These are phyloP conservation scores for Gastracanthus pulcherrimus DNA, from an alignment of 2,888 invertebrate genomes.

Conservation along the genomic window DNA sequence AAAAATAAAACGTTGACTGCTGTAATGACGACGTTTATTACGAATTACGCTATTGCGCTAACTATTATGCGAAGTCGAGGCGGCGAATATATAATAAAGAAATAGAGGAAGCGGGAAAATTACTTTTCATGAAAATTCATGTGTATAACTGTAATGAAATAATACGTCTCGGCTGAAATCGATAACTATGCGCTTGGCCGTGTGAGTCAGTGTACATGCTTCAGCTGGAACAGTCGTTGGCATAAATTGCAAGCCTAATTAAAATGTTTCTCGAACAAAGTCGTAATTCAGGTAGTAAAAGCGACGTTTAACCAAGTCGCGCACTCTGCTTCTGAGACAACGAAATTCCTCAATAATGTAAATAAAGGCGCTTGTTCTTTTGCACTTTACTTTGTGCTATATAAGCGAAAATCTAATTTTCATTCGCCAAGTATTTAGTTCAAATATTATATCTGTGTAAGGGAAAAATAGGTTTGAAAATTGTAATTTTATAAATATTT, in stretches of 20 bases:
- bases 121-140: slow-evolving; percentile 11
- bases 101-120: not conserved
- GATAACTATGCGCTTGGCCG: not conserved
- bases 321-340: not conserved
- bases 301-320: not conserved
- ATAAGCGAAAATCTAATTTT: not conserved
- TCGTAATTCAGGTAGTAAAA: not conserved
- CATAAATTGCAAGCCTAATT: slow-evolving; percentile 28
- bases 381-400: not conserved
- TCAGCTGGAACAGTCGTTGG: slow-evolving; percentile 5
- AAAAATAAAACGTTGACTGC: not conserved
- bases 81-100: not conserved
- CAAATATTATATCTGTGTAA: too few relatives aligned
- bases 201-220: not conserved
- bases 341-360: not conserved
- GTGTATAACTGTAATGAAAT: slow-evolving; percentile 16
- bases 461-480: too few relatives aligned
- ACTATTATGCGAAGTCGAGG: not conserved
- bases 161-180: not conserved
- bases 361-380: too few relatives aligned
- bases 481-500: too few relatives aligned
- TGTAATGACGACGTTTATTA: not conserved
- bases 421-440: too few relatives aligned
- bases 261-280: slow-evolving; percentile 35
- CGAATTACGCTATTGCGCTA: not conserved